Evolutionary conservation across 2,113 vertebrate species (phyloP).

Genomic region (Corythoichthys intestinalis): DNA sequence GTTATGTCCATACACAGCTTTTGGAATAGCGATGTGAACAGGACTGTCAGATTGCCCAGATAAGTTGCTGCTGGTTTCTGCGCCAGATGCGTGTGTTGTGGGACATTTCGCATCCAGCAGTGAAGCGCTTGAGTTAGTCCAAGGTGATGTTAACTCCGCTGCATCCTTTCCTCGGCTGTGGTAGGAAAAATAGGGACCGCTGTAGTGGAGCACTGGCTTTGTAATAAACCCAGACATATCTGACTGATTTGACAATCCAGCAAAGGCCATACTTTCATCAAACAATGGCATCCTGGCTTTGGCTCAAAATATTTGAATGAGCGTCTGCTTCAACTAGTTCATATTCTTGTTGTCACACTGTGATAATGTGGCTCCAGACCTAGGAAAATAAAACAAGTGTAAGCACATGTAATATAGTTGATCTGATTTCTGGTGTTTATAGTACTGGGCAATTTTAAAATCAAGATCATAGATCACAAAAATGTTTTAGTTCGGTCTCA

Average conservation of each 20-base stretch:
- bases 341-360: slow-evolving; percentile 69
- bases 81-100: slow-evolving; percentile 54
- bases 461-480: no score
- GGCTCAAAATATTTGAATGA: slow-evolving; percentile 60
- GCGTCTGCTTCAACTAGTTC: slow-evolving; percentile 65
- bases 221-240: slow-evolving; percentile 40
- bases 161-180: slow-evolving; percentile 59
- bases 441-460: no score
- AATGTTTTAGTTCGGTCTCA: no score
- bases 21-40: slow-evolving; percentile 77
- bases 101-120: slow-evolving; percentile 51
- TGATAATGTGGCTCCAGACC: slow-evolving; percentile 38
- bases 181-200: slow-evolving; percentile 78
- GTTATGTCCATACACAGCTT: slow-evolving; percentile 78
- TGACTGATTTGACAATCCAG: slow-evolving; percentile 56
- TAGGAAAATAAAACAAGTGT: slow-evolving; percentile 30
- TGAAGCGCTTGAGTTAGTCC: slow-evolving; percentile 60
- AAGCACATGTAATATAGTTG: neutral
- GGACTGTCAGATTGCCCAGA: slow-evolving; percentile 45
- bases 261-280: slow-evolving; percentile 51
- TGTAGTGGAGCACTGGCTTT: slow-evolving; percentile 68
- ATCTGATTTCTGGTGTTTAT: neutral
- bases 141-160: slow-evolving; percentile 51
- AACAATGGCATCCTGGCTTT: slow-evolving; percentile 79
- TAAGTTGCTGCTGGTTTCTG: slow-evolving; percentile 18